Percentiles rank a stretch among this genome's conserved stretches.
Conservation (phyloP, 1,140 invertebrate genomes). For the Coenobita brevimanus region DNA sequence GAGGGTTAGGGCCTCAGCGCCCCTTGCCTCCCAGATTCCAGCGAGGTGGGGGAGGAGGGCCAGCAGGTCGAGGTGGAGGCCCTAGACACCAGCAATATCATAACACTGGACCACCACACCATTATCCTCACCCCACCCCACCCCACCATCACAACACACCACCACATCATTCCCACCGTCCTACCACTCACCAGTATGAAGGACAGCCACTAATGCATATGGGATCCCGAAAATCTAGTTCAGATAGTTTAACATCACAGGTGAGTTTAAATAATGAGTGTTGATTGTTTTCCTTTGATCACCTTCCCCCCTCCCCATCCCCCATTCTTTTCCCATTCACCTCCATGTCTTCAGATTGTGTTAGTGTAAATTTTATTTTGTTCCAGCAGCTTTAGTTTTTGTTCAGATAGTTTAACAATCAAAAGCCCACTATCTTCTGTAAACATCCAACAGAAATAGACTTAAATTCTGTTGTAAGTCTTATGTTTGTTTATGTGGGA, state of each 20-base stretch:
- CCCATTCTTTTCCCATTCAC: too few relatives aligned
- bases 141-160: conserved; percentile 13
- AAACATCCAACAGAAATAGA: too few relatives aligned
- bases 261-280: too few relatives aligned
- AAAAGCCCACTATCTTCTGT: too few relatives aligned
- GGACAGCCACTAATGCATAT: conserved; percentile 54
- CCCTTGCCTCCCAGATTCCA: conserved; percentile 40
- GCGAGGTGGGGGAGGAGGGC: conserved; percentile 13
- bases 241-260: conserved; percentile 44
- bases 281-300: too few relatives aligned
- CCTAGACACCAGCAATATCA: background rate
- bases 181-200: conserved; percentile 40
- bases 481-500: too few relatives aligned
- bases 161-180: conserved; percentile 18
- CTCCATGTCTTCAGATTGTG: too few relatives aligned
- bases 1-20: conserved; percentile 20
- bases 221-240: conserved; percentile 39
- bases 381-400: too few relatives aligned
- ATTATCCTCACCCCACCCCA: background rate
- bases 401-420: too few relatives aligned
- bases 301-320: too few relatives aligned
- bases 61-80: background rate
- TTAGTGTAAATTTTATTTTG: too few relatives aligned
- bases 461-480: too few relatives aligned
- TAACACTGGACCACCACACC: background rate